phyloP scores from a whole-genome alignment of 2,888 invertebrate species.

The Acanthosoma haemorrhoidale region DNA sequence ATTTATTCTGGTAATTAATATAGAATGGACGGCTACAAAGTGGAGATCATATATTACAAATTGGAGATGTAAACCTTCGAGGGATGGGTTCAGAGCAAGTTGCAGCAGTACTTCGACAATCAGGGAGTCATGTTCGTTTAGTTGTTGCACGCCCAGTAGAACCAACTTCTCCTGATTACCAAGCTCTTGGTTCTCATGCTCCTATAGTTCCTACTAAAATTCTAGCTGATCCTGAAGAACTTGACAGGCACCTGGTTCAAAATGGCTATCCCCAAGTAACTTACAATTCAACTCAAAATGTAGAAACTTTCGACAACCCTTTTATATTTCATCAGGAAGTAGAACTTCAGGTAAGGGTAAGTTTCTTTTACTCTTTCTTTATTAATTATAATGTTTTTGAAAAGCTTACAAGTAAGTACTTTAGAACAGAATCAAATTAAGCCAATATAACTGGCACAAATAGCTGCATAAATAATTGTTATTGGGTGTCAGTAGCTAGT shows the following conservation, averaged over 20 bases:
- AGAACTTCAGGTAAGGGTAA: constrained; percentile 53
- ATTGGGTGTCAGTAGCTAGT: no score
- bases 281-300: constrained; percentile 50
- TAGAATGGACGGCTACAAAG: constrained; percentile 92
- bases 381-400: no score
- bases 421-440: no score
- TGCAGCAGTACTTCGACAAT: constrained; percentile 89
- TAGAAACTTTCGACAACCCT: constrained; percentile 47
- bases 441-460: no score
- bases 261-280: constrained; percentile 68
- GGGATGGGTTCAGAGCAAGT: constrained; percentile 97
- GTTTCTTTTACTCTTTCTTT: no score
- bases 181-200: constrained; percentile 58
- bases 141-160: constrained; percentile 90
- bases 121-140: constrained; percentile 88
- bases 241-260: constrained; percentile 75
- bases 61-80: constrained; percentile 87
- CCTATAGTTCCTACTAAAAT: constrained; percentile 88
- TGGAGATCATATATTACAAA: constrained; percentile 96
- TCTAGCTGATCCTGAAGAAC: constrained; percentile 77
- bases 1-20: no score
- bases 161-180: constrained; percentile 64
- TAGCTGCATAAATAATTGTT: no score
- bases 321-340: constrained; percentile 51
- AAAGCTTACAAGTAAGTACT: no score